phyloP scores from a whole-genome alignment of 2,888 invertebrate species.

The Eupithecia pulchellata region DNA sequence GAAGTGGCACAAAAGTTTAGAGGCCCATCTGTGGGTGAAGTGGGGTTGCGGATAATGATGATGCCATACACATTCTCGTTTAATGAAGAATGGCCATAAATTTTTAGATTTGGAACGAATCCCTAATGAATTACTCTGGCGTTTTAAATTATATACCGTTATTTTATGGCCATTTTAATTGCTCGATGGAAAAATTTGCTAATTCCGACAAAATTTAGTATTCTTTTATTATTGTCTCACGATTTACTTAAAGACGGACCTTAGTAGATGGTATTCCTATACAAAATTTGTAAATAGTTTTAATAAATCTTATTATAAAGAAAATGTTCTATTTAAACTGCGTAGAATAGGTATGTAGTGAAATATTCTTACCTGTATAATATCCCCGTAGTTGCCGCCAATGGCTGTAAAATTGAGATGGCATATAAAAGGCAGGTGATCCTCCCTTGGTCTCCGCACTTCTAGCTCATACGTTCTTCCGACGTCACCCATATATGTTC shows the following conservation, averaged over 20 bases:
- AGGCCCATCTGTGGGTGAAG: no score
- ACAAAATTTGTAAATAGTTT: background rate
- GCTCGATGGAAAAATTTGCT: background rate
- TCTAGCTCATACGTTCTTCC: constrained; percentile 92
- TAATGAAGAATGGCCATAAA: background rate
- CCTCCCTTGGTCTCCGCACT: constrained; percentile 90
- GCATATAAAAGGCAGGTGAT: constrained; percentile 91
- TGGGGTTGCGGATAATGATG: no score
- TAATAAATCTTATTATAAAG: background rate
- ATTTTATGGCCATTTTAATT: background rate
- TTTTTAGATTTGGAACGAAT: background rate
- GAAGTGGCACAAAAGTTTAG: no score
- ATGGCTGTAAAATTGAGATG: constrained; percentile 93
- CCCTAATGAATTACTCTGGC: background rate
- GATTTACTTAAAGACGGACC: background rate
- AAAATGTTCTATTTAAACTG: background rate
- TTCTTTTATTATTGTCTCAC: background rate
- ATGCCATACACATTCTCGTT: background rate
- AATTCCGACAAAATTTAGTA: background rate
- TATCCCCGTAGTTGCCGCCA: constrained; percentile 91
- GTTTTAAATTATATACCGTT: background rate
- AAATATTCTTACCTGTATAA: constrained; percentile 89
- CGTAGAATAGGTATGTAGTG: no score
- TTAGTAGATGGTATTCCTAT: background rate
- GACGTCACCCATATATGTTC: constrained; percentile 92